These are phyloP conservation scores for Tupaia tana DNA, from an alignment of 2,113 vertebrate genomes.

Conservation along the genomic window DNA sequence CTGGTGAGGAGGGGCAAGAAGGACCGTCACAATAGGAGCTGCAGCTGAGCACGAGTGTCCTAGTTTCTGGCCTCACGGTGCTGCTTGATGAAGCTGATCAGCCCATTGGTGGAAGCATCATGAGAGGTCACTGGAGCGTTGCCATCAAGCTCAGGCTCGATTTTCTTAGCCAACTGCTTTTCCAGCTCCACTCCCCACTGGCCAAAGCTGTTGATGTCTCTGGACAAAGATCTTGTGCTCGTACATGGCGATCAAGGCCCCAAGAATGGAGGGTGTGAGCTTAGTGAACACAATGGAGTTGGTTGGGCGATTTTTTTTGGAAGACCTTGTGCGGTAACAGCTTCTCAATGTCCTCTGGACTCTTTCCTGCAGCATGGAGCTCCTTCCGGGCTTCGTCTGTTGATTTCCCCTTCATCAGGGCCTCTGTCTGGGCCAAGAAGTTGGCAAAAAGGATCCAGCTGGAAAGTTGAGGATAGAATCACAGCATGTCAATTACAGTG, in stretches of 20 bases:
- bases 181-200: slow-evolving; percentile 99
- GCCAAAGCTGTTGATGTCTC: slow-evolving; percentile 99
- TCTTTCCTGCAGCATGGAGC: slow-evolving; percentile 90
- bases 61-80: slow-evolving; percentile 85
- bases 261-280: slow-evolving; percentile 93
- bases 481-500: too few relatives aligned
- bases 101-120: slow-evolving; percentile 96
- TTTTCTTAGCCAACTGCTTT: slow-evolving; percentile 97
- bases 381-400: slow-evolving; percentile 92
- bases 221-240: slow-evolving; percentile 99
- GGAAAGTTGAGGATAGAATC: neutral
- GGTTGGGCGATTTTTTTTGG: slow-evolving; percentile 97
- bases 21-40: slow-evolving; percentile 25
- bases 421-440: slow-evolving; percentile 97
- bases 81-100: slow-evolving; percentile 97
- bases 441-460: slow-evolving; percentile 95
- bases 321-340: slow-evolving; percentile 97
- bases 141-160: slow-evolving; percentile 94
- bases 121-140: slow-evolving; percentile 90
- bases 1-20: neutral
- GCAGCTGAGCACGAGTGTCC: neutral
- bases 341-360: slow-evolving; percentile 89
- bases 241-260: slow-evolving; percentile 96
- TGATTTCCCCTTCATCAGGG: slow-evolving; percentile 97
- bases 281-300: slow-evolving; percentile 97